These are phyloP conservation scores for Pantherophis guttatus DNA, from an alignment of 2,113 vertebrate genomes.

Conservation along the genomic window DNA sequence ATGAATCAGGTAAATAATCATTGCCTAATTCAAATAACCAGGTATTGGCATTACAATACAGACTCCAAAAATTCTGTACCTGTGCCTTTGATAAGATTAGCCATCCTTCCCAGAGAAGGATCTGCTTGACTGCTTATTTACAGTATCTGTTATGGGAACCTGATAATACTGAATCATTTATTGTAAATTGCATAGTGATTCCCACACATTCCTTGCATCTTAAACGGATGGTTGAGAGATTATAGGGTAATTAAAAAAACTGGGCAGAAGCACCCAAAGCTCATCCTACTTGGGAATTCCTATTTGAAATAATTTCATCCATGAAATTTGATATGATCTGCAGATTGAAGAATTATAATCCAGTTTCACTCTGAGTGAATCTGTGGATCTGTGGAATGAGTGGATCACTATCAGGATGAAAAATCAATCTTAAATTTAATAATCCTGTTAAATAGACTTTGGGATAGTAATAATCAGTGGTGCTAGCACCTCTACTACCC, in stretches of 20 bases:
- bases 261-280: not conserved
- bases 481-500: not conserved
- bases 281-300: not conserved
- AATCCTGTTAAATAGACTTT: not conserved
- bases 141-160: not conserved
- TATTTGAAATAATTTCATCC: not conserved
- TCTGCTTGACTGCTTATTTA: not conserved
- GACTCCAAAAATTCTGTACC: not conserved
- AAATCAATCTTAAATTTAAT: not conserved
- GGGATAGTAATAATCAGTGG: not conserved
- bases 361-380: not conserved
- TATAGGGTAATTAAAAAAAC: not conserved
- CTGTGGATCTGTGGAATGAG: too few species aligned
- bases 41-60: not conserved
- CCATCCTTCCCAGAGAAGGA: not conserved
- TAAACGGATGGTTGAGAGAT: not conserved
- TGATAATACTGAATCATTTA: not conserved
- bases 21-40: not conserved
- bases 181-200: not conserved
- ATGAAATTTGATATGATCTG: not conserved
- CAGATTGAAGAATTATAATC: not conserved
- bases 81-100: not conserved
- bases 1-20: not conserved
- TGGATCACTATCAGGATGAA: not conserved
- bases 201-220: not conserved